A percentile compares a stretch with the other conserved stretches of the same genome.
Conservation (phyloP, 2,113 vertebrate species). For the Pao palembangensis region DNA sequence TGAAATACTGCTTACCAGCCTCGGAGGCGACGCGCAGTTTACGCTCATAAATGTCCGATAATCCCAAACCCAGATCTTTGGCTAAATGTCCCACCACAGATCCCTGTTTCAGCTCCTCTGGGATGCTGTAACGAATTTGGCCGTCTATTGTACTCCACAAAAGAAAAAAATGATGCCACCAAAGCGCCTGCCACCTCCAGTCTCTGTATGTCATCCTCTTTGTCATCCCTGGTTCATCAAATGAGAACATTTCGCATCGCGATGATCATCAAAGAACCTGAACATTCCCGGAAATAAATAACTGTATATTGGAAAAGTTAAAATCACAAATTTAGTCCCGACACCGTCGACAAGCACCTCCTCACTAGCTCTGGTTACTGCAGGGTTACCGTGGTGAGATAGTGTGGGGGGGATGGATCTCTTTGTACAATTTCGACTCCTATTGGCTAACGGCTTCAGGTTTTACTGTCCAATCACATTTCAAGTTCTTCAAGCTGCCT, state of each 20-base stretch:
- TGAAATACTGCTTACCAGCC: constrained; percentile 76
- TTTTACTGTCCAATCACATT: constrained; percentile 70
- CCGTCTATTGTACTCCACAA: constrained; percentile 74
- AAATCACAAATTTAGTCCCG: background rate
- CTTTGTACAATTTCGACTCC: constrained; percentile 63
- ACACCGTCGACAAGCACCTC: background rate
- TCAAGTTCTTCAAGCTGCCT: background rate
- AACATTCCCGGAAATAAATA: background rate
- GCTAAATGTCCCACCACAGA: constrained; percentile 80
- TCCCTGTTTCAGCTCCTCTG: constrained; percentile 77
- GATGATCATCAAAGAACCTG: background rate
- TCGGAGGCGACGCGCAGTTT: constrained; percentile 76
- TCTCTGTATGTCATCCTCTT: constrained; percentile 51
- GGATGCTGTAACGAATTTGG: constrained; percentile 75
- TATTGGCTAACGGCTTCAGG: constrained; percentile 69
- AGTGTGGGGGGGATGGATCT: constrained; percentile 65
- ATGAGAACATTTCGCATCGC: constrained; percentile 14
- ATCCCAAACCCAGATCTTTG: constrained; percentile 77
- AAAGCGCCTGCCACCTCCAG: constrained; percentile 68
- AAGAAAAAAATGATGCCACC: constrained; percentile 62
- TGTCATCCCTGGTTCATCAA: constrained; percentile 45
- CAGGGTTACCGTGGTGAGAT: constrained; percentile 54
- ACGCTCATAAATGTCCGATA: constrained; percentile 70
- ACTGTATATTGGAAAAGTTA: background rate
- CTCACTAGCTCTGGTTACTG: constrained; percentile 35